Evolutionary conservation across 2,113 vertebrate genomes (phyloP), one percentile per base, ranked within the genome.

Genomic region (Onychorhynchus coronatus): DNA sequence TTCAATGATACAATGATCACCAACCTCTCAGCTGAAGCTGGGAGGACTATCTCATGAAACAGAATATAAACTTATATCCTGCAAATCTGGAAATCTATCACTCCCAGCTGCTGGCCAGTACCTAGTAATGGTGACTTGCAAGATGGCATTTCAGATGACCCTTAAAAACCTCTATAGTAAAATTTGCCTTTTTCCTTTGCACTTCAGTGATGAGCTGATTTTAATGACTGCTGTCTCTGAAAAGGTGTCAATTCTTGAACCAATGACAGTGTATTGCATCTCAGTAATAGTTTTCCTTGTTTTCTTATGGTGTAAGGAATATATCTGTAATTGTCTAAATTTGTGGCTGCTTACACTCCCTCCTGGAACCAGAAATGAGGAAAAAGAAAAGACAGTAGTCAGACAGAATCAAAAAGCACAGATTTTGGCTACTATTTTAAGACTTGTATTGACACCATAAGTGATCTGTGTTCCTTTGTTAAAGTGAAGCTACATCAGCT

Each of bases 351-450:
- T 93, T 96, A 91, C 80, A 62, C 89, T 93, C 80, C 83, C 49
- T 92, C 88, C 94, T 95, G 92, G 96, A 96, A 95, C 66, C 2
- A 12, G 92, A 95, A 92, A 83, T 96, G 96, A 95, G 79, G 92
- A 89, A 92, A 96, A 96, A 84, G 70, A 77, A 84, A 87, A 96
- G 88, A 91, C 95, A 93, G 88, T 88, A 96, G 95, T 95, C 93
- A 96, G 91, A 97, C 84, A 93, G 85, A 95, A 91, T 88, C 73
- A 96, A 86, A 93, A 97, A 96, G 93, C 83, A 93, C 95, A 96
- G 90, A 96, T 94, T 97, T 94, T 95, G 94, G 93, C 87, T 94
- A 96, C 91, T 95, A 96, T 97, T 96, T 97, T 96, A 96, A 94
- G 93, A 81, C 82, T 92, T 71, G 77, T 96, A 95, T 93, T 96